phyloP scores from a whole-genome alignment of 2,113 vertebrate species.

The Haplotaxodon microlepis region DNA sequence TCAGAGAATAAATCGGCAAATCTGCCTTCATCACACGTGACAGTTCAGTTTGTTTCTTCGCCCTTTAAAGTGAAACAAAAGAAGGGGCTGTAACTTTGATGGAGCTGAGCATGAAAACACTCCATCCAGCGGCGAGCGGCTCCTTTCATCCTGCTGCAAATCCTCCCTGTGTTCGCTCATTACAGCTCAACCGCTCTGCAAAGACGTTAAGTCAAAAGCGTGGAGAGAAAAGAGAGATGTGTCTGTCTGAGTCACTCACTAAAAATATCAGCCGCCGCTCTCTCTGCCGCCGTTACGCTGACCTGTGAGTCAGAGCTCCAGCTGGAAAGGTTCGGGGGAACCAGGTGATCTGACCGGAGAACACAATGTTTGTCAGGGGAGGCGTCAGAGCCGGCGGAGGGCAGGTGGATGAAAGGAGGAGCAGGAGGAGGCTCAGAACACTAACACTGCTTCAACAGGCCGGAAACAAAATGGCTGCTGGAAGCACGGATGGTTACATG shows the following conservation, averaged over 20 bases:
- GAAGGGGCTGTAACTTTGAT: not conserved
- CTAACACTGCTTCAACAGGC: not conserved
- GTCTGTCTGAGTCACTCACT: slow-evolving; percentile 40
- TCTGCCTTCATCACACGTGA: not conserved
- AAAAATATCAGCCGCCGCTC: slow-evolving; percentile 42
- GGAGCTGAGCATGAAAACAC: not conserved
- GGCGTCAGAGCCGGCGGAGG: not conserved
- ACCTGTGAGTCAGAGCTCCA: slow-evolving; percentile 48
- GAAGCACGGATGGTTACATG: not conserved
- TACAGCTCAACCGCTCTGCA: not conserved
- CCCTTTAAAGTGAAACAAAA: not conserved
- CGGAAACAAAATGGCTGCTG: not conserved
- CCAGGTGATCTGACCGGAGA: not conserved
- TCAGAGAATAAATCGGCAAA: not conserved
- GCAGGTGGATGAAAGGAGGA: not conserved
- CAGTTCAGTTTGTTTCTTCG: not conserved
- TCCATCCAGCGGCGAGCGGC: not conserved
- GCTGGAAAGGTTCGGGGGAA: not conserved
- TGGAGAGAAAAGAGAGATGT: not conserved
- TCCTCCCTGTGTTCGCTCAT: slow-evolving; percentile 1
- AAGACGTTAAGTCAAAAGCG: not conserved
- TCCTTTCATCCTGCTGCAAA: not conserved
- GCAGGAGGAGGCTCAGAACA: not conserved
- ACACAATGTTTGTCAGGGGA: not conserved
- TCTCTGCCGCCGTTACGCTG: not conserved